Conservation (phyloP, 2,113 vertebrate genomes). For the Riparia riparia region DNA sequence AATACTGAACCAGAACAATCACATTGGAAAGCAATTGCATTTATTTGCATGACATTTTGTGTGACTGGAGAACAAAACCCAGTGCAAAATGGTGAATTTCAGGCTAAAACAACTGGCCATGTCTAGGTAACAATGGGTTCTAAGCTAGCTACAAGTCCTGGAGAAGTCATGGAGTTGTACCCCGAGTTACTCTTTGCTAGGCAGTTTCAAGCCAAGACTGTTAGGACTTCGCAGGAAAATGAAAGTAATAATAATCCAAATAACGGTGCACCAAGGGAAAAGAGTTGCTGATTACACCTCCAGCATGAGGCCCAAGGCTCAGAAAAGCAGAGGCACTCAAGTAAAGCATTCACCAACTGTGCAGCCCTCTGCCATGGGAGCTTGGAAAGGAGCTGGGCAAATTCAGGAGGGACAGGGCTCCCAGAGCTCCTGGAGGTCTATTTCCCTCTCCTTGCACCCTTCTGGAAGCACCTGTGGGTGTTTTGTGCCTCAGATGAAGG, state of each 20-base stretch:
- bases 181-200: neutral
- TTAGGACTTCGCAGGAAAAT: neutral
- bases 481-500: neutral
- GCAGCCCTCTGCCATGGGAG: fast-evolving
- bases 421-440: neutral
- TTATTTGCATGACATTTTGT: neutral
- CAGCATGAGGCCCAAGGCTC: neutral
- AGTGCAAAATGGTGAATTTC: neutral
- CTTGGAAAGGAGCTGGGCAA: neutral
- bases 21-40: neutral
- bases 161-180: neutral
- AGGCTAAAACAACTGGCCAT: neutral
- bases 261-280: fast-evolving
- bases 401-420: neutral
- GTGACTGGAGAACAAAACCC: neutral
- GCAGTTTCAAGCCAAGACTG: neutral
- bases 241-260: too few species aligned
- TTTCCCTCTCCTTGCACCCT: neutral
- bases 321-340: neutral
- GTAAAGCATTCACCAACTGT: fast-evolving
- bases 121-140: neutral
- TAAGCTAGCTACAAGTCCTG: neutral
- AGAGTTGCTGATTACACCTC: neutral
- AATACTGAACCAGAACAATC: neutral
- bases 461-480: neutral